Percentiles rank a stretch among this genome's conserved stretches.
Evolutionary conservation across 2,797 vertebrate genomes (phyloP).

Genomic region (Smutsia temminckii): DNA sequence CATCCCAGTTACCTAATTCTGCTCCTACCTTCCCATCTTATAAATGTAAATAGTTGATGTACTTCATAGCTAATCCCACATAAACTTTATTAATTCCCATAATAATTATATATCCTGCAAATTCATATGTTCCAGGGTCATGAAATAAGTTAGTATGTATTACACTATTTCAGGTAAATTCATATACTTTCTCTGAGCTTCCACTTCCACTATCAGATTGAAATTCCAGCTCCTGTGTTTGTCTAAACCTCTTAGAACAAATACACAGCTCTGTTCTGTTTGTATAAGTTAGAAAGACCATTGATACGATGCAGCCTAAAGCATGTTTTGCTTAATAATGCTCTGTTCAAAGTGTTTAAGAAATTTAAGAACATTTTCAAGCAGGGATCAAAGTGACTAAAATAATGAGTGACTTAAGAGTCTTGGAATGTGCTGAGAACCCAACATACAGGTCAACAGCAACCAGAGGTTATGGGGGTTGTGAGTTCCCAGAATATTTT

Average conservation of each 20-base stretch:
- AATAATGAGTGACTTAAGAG: neutral
- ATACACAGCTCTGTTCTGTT: neutral
- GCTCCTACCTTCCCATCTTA: neutral
- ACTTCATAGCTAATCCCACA: neutral
- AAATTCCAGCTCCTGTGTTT: neutral
- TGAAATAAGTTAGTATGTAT: neutral
- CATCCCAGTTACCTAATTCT: neutral
- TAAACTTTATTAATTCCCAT: neutral
- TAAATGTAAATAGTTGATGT: neutral
- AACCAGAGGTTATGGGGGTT: neutral
- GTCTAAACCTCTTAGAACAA: neutral
- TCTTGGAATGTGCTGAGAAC: neutral
- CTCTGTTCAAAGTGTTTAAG: neutral
- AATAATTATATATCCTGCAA: neutral
- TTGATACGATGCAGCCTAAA: neutral
- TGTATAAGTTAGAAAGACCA: neutral
- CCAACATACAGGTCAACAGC: neutral
- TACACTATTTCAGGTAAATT: neutral
- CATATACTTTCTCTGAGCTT: neutral
- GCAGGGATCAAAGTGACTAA: neutral
- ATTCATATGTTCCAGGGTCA: neutral
- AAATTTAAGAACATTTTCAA: neutral
- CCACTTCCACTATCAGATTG: neutral
- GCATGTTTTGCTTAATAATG: neutral
- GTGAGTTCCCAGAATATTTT: neutral